phyloP scores from a whole-genome alignment of 1,140 invertebrate genomes.

The Calephelis nemesis region DNA sequence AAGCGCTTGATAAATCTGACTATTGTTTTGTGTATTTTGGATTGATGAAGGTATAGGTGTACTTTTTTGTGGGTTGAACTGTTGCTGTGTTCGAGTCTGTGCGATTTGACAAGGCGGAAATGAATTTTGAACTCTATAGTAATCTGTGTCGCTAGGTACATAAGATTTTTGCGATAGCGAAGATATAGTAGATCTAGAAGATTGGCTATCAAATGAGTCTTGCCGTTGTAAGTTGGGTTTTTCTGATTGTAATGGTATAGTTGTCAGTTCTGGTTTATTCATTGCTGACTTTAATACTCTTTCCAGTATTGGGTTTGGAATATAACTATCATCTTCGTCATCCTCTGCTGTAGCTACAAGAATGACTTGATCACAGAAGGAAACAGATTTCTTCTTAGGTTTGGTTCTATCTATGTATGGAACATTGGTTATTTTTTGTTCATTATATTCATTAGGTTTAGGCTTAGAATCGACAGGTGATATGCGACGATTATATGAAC shows the following conservation, averaged over 20 bases:
- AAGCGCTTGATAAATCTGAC: constrained; percentile 64
- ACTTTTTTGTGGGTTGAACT: constrained; percentile 58
- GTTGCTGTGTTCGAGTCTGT: constrained; percentile 57
- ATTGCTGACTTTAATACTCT: constrained; percentile 90
- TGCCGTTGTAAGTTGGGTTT: constrained; percentile 70
- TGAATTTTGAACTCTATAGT: constrained; percentile 75
- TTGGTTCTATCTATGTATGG: constrained; percentile 72
- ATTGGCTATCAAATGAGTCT: constrained; percentile 79
- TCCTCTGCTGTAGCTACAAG: constrained; percentile 94
- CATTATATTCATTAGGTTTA: constrained; percentile 65
- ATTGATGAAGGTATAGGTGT: constrained; percentile 44
- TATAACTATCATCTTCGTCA: constrained; percentile 92
- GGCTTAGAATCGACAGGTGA: constrained; percentile 72
- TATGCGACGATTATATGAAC: constrained; percentile 56
- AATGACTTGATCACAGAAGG: constrained; percentile 95
- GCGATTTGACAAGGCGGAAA: constrained; percentile 64
- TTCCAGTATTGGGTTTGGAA: constrained; percentile 94
- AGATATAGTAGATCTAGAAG: constrained; percentile 74
- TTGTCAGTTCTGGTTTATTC: constrained; percentile 84
- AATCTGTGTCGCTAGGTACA: constrained; percentile 68
- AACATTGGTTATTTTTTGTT: constrained; percentile 47
- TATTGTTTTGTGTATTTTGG: constrained; percentile 42
- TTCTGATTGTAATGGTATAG: constrained; percentile 67
- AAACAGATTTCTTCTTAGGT: constrained; percentile 94
- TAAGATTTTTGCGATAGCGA: constrained; percentile 66